Conservation (phyloP, 1,140 invertebrate genomes). For the Calycopis cecrops region DNA sequence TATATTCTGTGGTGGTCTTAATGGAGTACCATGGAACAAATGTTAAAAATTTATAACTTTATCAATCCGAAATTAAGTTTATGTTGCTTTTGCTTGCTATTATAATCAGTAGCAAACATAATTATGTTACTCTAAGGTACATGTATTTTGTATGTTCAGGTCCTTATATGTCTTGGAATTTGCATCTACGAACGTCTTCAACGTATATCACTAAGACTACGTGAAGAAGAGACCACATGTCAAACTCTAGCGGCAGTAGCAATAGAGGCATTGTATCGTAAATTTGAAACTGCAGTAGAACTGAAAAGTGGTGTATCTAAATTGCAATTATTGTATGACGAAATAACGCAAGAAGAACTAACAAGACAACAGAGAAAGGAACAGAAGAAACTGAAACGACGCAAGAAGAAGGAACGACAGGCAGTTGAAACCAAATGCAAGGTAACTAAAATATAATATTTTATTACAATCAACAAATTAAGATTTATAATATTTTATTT, state of each 20-base stretch:
- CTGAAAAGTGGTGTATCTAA: conserved; percentile 92
- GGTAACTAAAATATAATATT: conserved; percentile 25
- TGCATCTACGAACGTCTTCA: conserved; percentile 93
- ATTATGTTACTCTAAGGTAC: too few relatives aligned
- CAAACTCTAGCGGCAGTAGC: conserved; percentile 92
- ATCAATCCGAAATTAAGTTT: too few relatives aligned
- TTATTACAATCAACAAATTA: too few relatives aligned
- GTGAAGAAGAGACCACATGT: conserved; percentile 93
- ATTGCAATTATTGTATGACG: conserved; percentile 87
- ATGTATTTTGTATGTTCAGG: conserved; percentile 30
- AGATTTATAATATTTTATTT: too few relatives aligned
- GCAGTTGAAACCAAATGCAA: conserved; percentile 64
- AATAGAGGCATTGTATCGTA: conserved; percentile 89
- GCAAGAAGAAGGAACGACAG: conserved; percentile 84
- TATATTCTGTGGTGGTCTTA: too few relatives aligned
- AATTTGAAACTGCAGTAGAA: conserved; percentile 93
- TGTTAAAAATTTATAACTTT: too few relatives aligned
- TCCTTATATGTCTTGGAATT: conserved; percentile 93
- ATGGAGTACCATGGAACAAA: too few relatives aligned
- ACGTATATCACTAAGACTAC: conserved; percentile 87
- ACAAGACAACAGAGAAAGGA: conserved; percentile 89
- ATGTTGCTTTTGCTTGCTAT: too few relatives aligned
- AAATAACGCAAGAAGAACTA: conserved; percentile 88
- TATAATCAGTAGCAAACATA: too few relatives aligned
- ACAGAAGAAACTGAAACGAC: conserved; percentile 90